Evolutionary conservation across 2,113 vertebrate genomes (phyloP), one percentile per base, ranked within the genome.

Genomic region (Bambusicola thoracicus): DNA sequence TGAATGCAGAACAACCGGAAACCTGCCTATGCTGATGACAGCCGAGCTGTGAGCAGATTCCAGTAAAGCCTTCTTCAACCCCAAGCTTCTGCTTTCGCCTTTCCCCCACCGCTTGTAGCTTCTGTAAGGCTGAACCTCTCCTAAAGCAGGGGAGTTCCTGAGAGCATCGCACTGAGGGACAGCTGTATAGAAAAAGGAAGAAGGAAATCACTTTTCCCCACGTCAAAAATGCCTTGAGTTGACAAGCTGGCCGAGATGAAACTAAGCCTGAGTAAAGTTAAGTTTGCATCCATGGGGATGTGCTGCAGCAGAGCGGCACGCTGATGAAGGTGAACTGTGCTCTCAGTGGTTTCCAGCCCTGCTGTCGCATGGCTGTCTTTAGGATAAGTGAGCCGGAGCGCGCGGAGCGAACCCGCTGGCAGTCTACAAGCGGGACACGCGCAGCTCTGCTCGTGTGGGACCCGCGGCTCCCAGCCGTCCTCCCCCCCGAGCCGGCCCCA

Each of bases 21-120:
- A 73, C 12, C 22, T 19, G 53, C 27, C 75, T 76, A 41, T 70
- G n/a, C 40, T 53, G 69, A 69, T 49, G 44, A 49, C 76, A 89
- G 75, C 6, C 0, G 3, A 81, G 12, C 25, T 3, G 41, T 48
- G 34, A 13, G 24, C 41, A 44, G 41, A 77, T 89, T 74, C 36
- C 44, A 2, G 13, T 65, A 34, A 83, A 90, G 7, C 46, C 66
- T 29, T 76, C 68, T 86, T 58, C 67, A 90, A 43, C 51, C 12
- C 30, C 17, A 51, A 81, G n/a, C 69, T 95, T 95, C 95, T 90
- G 70, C 91, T 92, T 94, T 89, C 4, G 7, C 38, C 34, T 51
- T 67, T 76, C 19, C 36, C 36, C 27, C 1, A 1, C 62, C 44
- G 13, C n/a, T 38, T 25, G 1, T 8, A 30, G 30, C 32, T 90